Evolutionary conservation across 2,888 invertebrate species (phyloP).

Genomic region (Caenorhabditis virilis): DNA sequence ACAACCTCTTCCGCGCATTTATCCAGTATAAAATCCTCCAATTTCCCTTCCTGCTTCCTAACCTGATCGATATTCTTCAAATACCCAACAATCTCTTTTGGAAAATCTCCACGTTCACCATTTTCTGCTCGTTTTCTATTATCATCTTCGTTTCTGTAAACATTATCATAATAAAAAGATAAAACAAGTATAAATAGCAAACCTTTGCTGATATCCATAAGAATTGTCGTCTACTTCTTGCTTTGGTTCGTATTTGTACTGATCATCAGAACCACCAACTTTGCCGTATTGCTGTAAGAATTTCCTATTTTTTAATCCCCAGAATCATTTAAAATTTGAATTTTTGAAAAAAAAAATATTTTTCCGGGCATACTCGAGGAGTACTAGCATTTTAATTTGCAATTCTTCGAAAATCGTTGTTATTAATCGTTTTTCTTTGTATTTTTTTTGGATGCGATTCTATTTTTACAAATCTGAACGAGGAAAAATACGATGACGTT

Average conservation of each 20-base stretch:
- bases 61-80: slow-evolving; percentile 39
- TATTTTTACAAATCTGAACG: too few species aligned
- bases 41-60: slow-evolving; percentile 32
- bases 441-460: too few species aligned
- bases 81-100: slow-evolving; percentile 47
- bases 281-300: slow-evolving; percentile 35
- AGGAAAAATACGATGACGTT: too few species aligned
- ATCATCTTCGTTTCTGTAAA: not conserved
- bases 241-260: not conserved
- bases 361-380: too few species aligned
- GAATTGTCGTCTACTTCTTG: slow-evolving; percentile 2
- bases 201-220: slow-evolving; percentile 1
- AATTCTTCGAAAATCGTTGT: too few species aligned
- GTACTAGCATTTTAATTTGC: too few species aligned
- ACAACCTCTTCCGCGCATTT: slow-evolving; percentile 45
- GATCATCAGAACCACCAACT: slow-evolving; percentile 18
- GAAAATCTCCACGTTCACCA: slow-evolving; percentile 38
- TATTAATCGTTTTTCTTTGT: too few species aligned
- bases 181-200: too few species aligned
- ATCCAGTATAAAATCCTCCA: slow-evolving; percentile 35
- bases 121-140: slow-evolving; percentile 4
- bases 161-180: too few species aligned
- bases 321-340: not conserved
- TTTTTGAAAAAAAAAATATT: too few species aligned
- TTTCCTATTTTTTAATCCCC: not conserved